Base-by-base conservation (phyloP, 2,797 vertebrate genomes). In the Prunella strophiata region DNA sequence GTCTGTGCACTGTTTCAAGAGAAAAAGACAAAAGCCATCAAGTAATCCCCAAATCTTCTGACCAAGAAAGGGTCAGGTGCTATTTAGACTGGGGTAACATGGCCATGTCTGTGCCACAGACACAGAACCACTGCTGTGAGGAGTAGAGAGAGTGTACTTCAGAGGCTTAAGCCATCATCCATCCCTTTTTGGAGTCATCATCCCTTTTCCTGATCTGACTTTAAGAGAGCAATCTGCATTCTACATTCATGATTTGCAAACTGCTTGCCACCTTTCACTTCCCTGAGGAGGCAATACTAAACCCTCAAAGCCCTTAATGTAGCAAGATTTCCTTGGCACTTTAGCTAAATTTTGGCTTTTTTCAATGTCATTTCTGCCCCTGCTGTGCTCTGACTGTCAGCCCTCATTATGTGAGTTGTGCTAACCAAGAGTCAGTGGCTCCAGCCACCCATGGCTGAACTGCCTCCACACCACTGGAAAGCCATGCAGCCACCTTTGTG, bases 1-100 rank as follows among this genome's bases (percentile, higher is more conserved):
- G 58, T 40, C 45, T 9, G 1, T 5, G 12, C 54, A 23, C 30
- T 2, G 0, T 5, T 71, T 25, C 1, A 13, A 55, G 40, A 78
- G 70, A 73, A 72, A 72, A 91, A 59, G 84, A 63, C 52, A 67
- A 85, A 77, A 74, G 27, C 27, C 26, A 68, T 11, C 47, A 65
- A 29, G 47, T 22, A 61, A 68, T 58, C 27, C 45, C 38, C 40
- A 73, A 17, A 48, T 43, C 36, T 55, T 38, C 75, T 74, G 45
- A 59, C 45, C 20, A 32, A 5, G 18, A 73, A 55, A 66, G 19
- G 18, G 18, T 43, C 40, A 43, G 4, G 47, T 0, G 4, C 27
- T 47, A 11, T 34, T 55, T 20, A 26, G 55, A 45, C 22, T 22
- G 5, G 9, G 13, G 13, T 62, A 57, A 20, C 7, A 2, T 2